A percentile compares a stretch with the other conserved stretches of the same genome.
phyloP scores from a whole-genome alignment of 2,113 vertebrate species.

The Leptodactylus fuscus region DNA sequence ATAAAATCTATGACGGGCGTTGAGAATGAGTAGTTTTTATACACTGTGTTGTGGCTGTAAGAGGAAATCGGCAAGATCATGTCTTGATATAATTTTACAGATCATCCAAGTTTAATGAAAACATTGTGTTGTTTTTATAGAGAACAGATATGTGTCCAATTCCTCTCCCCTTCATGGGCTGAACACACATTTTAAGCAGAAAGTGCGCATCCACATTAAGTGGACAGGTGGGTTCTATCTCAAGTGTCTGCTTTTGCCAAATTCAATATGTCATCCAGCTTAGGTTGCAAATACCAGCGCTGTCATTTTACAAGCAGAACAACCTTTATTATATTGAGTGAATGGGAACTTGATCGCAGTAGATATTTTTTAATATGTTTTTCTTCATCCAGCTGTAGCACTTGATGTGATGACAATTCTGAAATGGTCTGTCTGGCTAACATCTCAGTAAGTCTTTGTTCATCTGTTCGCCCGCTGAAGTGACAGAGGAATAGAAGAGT shows the following conservation, averaged over 20 bases:
- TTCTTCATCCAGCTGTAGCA: not conserved
- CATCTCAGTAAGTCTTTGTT: too few relatives aligned
- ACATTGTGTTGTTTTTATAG: constrained; percentile 11
- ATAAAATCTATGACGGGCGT: not conserved
- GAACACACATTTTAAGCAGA: constrained; percentile 6
- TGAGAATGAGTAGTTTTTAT: not conserved
- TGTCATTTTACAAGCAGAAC: not conserved
- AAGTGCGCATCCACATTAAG: not conserved
- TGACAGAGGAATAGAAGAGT: too few relatives aligned
- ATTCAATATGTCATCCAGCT: not conserved
- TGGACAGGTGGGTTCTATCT: not conserved
- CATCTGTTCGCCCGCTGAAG: too few relatives aligned
- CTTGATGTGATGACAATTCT: not conserved
- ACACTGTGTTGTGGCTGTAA: not conserved
- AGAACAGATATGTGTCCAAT: not conserved
- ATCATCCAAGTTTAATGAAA: constrained; percentile 9
- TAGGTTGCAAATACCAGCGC: not conserved
- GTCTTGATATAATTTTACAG: constrained; percentile 11
- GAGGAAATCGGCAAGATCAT: not conserved
- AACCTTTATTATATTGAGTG: not conserved
- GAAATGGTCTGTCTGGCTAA: not conserved
- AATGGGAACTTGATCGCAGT: not conserved
- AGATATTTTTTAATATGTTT: not conserved
- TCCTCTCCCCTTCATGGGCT: not conserved
- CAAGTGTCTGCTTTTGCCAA: not conserved